These are phyloP conservation scores for Drosophila watanabei DNA, from an alignment of 1,140 invertebrate genomes.

Conservation along the genomic window DNA sequence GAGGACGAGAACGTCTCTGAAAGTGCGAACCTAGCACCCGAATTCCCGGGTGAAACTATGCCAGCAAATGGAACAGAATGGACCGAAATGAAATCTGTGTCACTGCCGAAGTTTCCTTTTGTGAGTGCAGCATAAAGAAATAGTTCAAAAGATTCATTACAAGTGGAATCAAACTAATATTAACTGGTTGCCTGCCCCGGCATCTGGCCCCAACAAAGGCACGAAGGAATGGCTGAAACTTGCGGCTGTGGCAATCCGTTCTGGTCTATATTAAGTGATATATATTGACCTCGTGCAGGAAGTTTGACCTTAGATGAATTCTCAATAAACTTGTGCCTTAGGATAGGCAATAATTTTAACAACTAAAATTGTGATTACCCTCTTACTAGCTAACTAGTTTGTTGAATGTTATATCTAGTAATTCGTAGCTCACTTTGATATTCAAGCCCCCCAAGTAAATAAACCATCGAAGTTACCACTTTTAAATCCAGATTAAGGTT, in stretches of 20 bases:
- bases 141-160: slow-evolving; percentile 55
- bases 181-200: slow-evolving; percentile 21
- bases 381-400: background rate
- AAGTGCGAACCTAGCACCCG: slow-evolving; percentile 43
- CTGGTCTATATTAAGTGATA: slow-evolving; percentile 41
- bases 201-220: background rate
- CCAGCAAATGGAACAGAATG: slow-evolving; percentile 33
- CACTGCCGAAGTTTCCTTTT: slow-evolving; percentile 48
- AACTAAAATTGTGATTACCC: too few species aligned
- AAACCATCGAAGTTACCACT: background rate
- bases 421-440: background rate
- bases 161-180: slow-evolving; percentile 53
- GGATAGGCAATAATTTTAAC: background rate
- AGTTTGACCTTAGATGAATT: slow-evolving; percentile 5
- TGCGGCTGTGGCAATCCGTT: slow-evolving; percentile 26
- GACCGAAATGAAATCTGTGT: slow-evolving; percentile 45
- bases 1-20: slow-evolving; percentile 33
- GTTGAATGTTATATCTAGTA: background rate
- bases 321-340: background rate
- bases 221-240: slow-evolving; percentile 4
- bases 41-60: slow-evolving; percentile 41
- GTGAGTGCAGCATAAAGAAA: slow-evolving; percentile 43
- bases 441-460: background rate
- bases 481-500: slow-evolving; percentile 15
- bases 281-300: slow-evolving; percentile 8